A percentile compares a stretch with the other conserved stretches of the same genome.
Conservation (phyloP, 2,888 invertebrate species). For the Platerodrilus igneus region DNA sequence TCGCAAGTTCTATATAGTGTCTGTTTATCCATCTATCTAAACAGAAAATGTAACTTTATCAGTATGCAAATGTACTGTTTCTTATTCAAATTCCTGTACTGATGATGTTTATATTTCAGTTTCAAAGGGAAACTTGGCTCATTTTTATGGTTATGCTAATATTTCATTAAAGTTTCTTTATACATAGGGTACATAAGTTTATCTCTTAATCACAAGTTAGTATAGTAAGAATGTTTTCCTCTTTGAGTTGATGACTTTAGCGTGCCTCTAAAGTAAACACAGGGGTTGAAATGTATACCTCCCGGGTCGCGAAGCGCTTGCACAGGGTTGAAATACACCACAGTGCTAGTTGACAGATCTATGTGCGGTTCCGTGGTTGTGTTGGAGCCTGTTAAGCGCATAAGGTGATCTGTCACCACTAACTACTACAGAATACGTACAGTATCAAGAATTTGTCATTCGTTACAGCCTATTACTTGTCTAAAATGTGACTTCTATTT, state of each 20-base stretch:
- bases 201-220: conserved; percentile 20
- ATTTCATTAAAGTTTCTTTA: conserved; percentile 15
- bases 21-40: no score
- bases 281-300: conserved; percentile 36
- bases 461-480: conserved; percentile 28
- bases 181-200: conserved; percentile 14
- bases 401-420: conserved; percentile 43
- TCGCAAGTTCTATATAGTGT: no score
- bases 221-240: conserved; percentile 23
- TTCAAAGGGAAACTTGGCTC: conserved; percentile 7
- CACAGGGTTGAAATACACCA: conserved; percentile 28
- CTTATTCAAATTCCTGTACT: no score
- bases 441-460: conserved; percentile 37
- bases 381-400: conserved; percentile 36
- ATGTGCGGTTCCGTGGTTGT: conserved; percentile 38
- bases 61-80: no score
- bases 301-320: conserved; percentile 29
- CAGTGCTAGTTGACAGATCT: conserved; percentile 37
- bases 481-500: conserved; percentile 21
- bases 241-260: conserved; percentile 29
- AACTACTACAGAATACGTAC: conserved; percentile 39
- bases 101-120: conserved; percentile 14
- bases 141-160: conserved; percentile 15
- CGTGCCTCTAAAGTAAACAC: conserved; percentile 37
- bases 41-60: no score